Percentiles rank a stretch among this genome's conserved stretches.
phyloP scores from a whole-genome alignment of 2,797 vertebrate species.

The Eupleurogrammus muticus region DNA sequence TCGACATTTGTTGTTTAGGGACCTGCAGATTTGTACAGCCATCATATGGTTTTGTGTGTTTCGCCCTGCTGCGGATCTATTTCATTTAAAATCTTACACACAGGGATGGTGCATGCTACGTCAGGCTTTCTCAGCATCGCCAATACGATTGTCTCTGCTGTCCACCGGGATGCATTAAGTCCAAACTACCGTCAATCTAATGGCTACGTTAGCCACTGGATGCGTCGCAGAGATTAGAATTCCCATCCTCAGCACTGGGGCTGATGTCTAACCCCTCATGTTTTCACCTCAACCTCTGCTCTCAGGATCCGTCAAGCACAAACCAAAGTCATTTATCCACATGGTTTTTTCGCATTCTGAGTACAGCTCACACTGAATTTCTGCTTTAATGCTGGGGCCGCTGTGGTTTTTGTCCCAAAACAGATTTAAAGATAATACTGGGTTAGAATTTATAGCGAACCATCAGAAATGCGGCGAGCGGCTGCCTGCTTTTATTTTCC shows the following conservation, averaged over 20 bases:
- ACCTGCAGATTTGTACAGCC: neutral
- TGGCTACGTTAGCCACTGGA: slow-evolving; percentile 54
- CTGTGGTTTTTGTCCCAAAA: slow-evolving; percentile 9
- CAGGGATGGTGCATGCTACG: slow-evolving; percentile 56
- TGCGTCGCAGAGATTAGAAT: slow-evolving; percentile 52
- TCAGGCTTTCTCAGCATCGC: slow-evolving; percentile 71
- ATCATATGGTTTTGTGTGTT: slow-evolving; percentile 26
- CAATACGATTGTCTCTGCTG: slow-evolving; percentile 68
- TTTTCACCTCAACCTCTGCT: slow-evolving; percentile 45
- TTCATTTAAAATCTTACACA: slow-evolving; percentile 68
- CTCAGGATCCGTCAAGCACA: slow-evolving; percentile 47
- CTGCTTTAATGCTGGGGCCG: slow-evolving; percentile 8
- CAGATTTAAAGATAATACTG: slow-evolving; percentile 13
- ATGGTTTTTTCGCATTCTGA: slow-evolving; percentile 28
- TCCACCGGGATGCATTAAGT: slow-evolving; percentile 66
- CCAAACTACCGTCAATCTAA: slow-evolving; percentile 66
- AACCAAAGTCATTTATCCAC: slow-evolving; percentile 35
- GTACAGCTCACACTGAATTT: slow-evolving; percentile 8
- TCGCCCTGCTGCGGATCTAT: slow-evolving; percentile 24
- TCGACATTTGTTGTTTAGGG: neutral
- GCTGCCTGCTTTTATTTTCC: slow-evolving; percentile 42
- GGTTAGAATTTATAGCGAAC: slow-evolving; percentile 4
- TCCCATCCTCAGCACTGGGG: slow-evolving; percentile 42
- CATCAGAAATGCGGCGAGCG: slow-evolving; percentile 23
- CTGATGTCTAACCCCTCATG: slow-evolving; percentile 51